Evolutionary conservation across 2,113 vertebrate species (phyloP).

Genomic region (Tonatia bakeri): DNA sequence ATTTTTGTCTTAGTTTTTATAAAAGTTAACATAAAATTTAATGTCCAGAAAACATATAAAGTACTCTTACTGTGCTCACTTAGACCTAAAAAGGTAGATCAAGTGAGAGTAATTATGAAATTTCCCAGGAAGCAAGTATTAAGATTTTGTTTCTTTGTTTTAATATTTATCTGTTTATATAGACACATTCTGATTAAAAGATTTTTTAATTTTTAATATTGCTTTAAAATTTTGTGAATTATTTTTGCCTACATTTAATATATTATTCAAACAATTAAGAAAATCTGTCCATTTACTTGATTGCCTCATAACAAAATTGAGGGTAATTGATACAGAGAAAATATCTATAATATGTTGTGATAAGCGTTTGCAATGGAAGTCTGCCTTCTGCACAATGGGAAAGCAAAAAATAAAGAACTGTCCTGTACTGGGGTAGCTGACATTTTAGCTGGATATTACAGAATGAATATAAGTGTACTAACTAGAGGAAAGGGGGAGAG

Average conservation of each 20-base stretch:
- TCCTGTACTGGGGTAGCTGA: background rate
- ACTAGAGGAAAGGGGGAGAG: background rate
- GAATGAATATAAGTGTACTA: background rate
- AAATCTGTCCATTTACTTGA: background rate
- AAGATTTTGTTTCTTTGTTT: background rate
- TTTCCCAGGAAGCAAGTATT: background rate
- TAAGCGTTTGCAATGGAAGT: background rate
- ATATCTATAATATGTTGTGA: background rate
- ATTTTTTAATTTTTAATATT: background rate
- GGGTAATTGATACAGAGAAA: background rate
- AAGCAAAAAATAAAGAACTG: background rate
- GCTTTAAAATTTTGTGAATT: background rate
- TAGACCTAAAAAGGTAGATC: background rate
- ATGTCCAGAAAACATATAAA: background rate
- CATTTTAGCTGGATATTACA: slow-evolving; percentile 61
- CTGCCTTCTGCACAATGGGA: background rate
- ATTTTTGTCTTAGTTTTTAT: background rate
- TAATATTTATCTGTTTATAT: background rate
- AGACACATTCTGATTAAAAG: background rate
- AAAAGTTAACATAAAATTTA: background rate
- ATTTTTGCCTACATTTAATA: background rate
- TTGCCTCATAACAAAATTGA: background rate
- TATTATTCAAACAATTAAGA: background rate
- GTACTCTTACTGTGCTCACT: background rate
- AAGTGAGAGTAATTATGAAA: background rate